Conservation (phyloP, 2,797 vertebrate species). For the Tadarida brasiliensis region DNA sequence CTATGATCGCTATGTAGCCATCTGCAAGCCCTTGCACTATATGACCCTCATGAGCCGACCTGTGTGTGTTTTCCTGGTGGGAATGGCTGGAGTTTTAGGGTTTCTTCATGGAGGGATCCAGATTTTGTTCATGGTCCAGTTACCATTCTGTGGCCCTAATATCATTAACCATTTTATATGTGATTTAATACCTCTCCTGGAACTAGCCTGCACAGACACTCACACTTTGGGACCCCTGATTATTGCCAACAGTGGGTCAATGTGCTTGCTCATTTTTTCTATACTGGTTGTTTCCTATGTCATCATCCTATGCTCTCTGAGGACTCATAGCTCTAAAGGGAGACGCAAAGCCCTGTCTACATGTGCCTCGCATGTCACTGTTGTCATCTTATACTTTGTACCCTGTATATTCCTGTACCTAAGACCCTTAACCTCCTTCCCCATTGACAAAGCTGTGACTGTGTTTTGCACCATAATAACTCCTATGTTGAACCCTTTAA, state of each 20-base stretch:
- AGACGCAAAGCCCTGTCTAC: constrained; percentile 56
- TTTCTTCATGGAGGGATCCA: constrained; percentile 65
- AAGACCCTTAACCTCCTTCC: constrained; percentile 39
- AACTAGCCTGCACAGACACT: constrained; percentile 62
- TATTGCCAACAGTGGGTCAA: constrained; percentile 57
- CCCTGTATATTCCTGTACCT: constrained; percentile 72
- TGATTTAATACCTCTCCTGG: constrained; percentile 61
- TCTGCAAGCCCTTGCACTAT: constrained; percentile 79
- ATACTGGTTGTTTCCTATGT: constrained; percentile 58
- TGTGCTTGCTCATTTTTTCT: constrained; percentile 55
- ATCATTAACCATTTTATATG: constrained; percentile 59
- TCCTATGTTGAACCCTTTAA: constrained; percentile 75
- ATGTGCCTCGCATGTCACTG: constrained; percentile 65
- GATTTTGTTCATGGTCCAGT: constrained; percentile 37
- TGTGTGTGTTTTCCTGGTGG: constrained; percentile 9
- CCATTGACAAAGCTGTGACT: constrained; percentile 70
- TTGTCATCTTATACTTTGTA: constrained; percentile 74
- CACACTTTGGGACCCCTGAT: constrained; percentile 23
- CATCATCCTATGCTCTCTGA: constrained; percentile 3
- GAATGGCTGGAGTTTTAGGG: background rate
- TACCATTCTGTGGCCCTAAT: constrained; percentile 70
- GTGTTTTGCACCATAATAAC: constrained; percentile 74
- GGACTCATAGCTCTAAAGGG: constrained; percentile 38
- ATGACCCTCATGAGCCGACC: constrained; percentile 42
- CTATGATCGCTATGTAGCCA: constrained; percentile 78